Evolutionary conservation across 2,797 vertebrate genomes (phyloP), one percentile per base, ranked within the genome.

Genomic region (Rhynchonycteris naso): DNA sequence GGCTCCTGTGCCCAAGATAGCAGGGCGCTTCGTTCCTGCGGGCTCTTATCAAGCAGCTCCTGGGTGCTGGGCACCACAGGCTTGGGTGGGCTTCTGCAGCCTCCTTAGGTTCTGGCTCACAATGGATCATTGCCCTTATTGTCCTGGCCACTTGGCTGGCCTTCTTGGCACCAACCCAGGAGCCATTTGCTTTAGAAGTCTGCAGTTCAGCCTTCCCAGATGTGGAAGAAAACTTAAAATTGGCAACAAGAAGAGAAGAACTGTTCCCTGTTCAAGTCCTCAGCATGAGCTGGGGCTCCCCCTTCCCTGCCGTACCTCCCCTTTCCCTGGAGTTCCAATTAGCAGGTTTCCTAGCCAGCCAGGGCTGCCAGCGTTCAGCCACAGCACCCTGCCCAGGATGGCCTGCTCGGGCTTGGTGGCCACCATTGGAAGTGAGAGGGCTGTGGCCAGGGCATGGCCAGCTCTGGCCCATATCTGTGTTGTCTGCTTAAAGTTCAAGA

Each of bases 251-350:
- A 35, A 82, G 90, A 79, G 94, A 81, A 79, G 94, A 81, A 87
- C 35, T 65, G 84, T 82, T 87, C 76, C 75, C 82, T 80, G 94
- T 72, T 88, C 26, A 19, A 93, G 54, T 88, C n/a, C 90, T 90
- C 43, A 4, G 90, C 1, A 2, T 0, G 8, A 47, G 2, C 43
- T 0, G 0, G 65, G 84, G 47, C 66, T 80, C 58, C 66, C 24
- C 5, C 11, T 26, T 43, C 68, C 58, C 35, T 88, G 47, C 69
- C 14, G n/a, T 5, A 74, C 43, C 28, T n/a, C 22, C 80, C 93
- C 28, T n/a, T 19, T 76, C 93, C 72, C 87, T 19, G 16, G 95
- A 75, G 97, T 85, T 80, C 88, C 93, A 95, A 94, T 97, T 95
- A 97, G 91, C 54, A 95, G 89, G 19, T 33, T 75, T 84, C 69